These are phyloP conservation scores for Cheilosia vernalis DNA, from an alignment of 2,888 invertebrate genomes.

Conservation along the genomic window DNA sequence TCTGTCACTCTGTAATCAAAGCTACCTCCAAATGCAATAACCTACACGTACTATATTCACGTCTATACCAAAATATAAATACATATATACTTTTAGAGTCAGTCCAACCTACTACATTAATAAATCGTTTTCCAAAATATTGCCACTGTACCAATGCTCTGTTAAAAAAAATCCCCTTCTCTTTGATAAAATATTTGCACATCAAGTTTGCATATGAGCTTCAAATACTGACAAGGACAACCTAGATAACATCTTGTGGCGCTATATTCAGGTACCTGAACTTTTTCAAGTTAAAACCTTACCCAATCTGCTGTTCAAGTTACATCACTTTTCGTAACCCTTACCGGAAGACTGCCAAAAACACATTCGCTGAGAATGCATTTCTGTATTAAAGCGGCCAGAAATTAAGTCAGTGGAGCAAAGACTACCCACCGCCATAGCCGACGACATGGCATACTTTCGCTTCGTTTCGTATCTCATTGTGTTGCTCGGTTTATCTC, in stretches of 20 bases:
- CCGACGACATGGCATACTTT: slow-evolving; percentile 4
- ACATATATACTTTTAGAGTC: too few relatives aligned
- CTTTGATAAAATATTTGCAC: slow-evolving; percentile 8
- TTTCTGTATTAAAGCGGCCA: slow-evolving; percentile 36
- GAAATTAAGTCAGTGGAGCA: slow-evolving; percentile 5
- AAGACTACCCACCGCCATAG: background rate
- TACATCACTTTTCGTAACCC: background rate
- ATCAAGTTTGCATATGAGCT: background rate
- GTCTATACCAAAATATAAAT: too few relatives aligned
- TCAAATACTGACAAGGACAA: background rate
- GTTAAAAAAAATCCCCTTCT: background rate
- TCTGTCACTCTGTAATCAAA: too few relatives aligned
- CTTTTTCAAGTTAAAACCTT: slow-evolving; percentile 13
- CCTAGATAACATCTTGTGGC: background rate
- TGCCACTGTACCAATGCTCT: too few relatives aligned
- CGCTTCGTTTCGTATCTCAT: background rate
- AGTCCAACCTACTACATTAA: too few relatives aligned
- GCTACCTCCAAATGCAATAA: too few relatives aligned
- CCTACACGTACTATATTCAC: too few relatives aligned
- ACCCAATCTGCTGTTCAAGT: background rate
- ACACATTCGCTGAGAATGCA: background rate
- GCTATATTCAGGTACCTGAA: background rate
- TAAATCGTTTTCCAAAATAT: too few relatives aligned
- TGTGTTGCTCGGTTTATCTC: slow-evolving; percentile 1
- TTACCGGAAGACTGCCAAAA: background rate